Percentiles rank a stretch among this genome's conserved stretches.
Evolutionary conservation across 2,888 invertebrate genomes (phyloP).

Genomic region (Phaonia tiefii): DNA sequence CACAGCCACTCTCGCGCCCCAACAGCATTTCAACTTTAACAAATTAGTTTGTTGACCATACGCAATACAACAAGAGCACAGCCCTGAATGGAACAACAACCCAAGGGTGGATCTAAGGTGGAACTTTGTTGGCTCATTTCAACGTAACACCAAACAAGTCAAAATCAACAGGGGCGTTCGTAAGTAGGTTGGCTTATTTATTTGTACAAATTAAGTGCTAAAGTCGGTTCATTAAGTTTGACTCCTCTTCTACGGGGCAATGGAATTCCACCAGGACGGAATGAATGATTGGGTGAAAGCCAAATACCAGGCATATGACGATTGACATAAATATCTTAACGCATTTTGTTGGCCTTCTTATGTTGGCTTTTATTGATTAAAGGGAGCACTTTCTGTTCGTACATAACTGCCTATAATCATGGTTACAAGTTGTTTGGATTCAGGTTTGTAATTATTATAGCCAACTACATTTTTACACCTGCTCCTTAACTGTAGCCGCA

Average conservation of each 20-base stretch:
- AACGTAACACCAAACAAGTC: slow-evolving; percentile 3
- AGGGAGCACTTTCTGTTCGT: slow-evolving; percentile 11
- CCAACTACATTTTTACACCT: slow-evolving; percentile 56
- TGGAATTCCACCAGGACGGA: not conserved
- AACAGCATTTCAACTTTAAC: not conserved
- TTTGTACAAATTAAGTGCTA: slow-evolving; percentile 60
- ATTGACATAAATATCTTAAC: not conserved
- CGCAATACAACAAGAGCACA: slow-evolving; percentile 11
- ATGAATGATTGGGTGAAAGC: not conserved
- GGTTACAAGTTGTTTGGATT: not conserved
- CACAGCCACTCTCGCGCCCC: not conserved
- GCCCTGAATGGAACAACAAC: slow-evolving; percentile 8
- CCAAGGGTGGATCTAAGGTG: slow-evolving; percentile 59
- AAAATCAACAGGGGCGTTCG: slow-evolving; percentile 39
- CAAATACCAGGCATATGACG: not conserved
- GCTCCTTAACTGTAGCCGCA: slow-evolving; percentile 47
- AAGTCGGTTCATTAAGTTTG: slow-evolving; percentile 53
- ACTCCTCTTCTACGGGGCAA: not conserved
- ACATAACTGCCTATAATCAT: no score
- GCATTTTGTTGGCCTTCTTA: not conserved
- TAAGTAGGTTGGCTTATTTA: slow-evolving; percentile 36
- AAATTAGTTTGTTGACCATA: slow-evolving; percentile 30
- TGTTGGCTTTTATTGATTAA: slow-evolving; percentile 47
- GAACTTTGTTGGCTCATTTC: slow-evolving; percentile 54
- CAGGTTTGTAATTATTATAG: slow-evolving; percentile 54